Evolutionary conservation across 2,797 vertebrate species (phyloP).

Genomic region (Characodon lateralis): DNA sequence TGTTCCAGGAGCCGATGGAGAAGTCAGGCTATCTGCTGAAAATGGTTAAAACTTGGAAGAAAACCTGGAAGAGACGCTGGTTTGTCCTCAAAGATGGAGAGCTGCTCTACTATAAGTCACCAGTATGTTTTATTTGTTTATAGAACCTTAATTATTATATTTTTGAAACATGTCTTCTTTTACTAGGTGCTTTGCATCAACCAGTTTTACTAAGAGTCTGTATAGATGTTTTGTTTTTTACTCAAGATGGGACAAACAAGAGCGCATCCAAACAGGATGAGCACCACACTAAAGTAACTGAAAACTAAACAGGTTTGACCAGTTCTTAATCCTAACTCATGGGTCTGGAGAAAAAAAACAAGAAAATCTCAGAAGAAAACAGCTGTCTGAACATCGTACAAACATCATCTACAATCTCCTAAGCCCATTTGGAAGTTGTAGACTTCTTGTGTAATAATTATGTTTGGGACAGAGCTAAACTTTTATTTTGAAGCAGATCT

Average conservation of each 20-base stretch:
- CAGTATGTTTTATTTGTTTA: constrained; percentile 80
- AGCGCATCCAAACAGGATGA: not conserved
- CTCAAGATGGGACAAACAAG: not conserved
- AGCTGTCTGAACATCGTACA: too few relatives aligned
- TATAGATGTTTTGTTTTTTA: not conserved
- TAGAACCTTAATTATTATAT: not conserved
- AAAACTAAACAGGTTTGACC: not conserved
- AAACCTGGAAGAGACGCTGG: constrained; percentile 97
- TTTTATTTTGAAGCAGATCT: constrained; percentile 2
- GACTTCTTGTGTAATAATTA: not conserved
- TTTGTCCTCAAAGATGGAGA: constrained; percentile 98
- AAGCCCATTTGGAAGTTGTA: not conserved
- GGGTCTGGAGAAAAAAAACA: too few relatives aligned
- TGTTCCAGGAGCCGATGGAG: constrained; percentile 89
- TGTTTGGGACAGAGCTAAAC: not conserved
- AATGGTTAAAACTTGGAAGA: constrained; percentile 95
- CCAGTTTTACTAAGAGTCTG: not conserved
- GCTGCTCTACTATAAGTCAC: constrained; percentile 96
- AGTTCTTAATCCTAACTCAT: not conserved
- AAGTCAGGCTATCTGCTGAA: constrained; percentile 98
- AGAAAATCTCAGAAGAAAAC: too few relatives aligned
- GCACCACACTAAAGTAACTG: not conserved
- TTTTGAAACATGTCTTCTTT: not conserved
- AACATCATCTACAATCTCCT: not conserved
- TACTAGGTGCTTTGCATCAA: not conserved